Evolutionary conservation across 2,888 invertebrate genomes (phyloP).

Genomic region (Ophion ellenae): DNA sequence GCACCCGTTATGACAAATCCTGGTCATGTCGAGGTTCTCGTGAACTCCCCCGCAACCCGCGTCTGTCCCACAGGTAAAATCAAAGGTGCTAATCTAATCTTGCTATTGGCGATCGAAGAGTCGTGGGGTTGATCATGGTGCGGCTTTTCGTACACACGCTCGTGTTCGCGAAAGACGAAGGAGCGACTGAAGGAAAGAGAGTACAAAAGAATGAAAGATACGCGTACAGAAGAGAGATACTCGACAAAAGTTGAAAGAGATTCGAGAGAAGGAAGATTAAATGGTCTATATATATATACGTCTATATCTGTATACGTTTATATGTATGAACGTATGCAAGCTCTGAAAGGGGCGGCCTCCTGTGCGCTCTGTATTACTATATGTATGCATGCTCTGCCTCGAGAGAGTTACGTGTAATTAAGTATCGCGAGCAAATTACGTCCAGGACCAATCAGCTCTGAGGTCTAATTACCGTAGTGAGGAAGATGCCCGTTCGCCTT

Average conservation of each 20-base stretch:
- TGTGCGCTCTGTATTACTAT: slow-evolving; percentile 24
- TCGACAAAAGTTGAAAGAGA: background rate
- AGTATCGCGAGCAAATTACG: slow-evolving; percentile 74
- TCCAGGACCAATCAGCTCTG: slow-evolving; percentile 72
- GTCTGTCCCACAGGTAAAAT: slow-evolving; percentile 59
- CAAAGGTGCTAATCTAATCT: slow-evolving; percentile 79
- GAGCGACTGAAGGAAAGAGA: slow-evolving; percentile 4
- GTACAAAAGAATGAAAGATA: slow-evolving; percentile 31
- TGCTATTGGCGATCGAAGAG: slow-evolving; percentile 76
- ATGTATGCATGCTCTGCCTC: background rate
- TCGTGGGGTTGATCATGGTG: slow-evolving; percentile 18
- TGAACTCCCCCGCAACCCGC: background rate
- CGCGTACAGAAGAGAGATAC: background rate
- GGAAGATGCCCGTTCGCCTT: slow-evolving; percentile 68
- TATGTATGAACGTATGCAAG: background rate
- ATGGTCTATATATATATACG: background rate
- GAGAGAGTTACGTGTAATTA: slow-evolving; percentile 77
- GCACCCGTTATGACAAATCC: too few relatives aligned
- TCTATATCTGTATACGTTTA: too few relatives aligned
- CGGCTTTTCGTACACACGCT: slow-evolving; percentile 3
- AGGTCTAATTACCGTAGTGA: slow-evolving; percentile 76
- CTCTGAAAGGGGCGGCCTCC: background rate
- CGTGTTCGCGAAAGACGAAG: background rate
- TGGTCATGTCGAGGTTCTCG: too few relatives aligned
- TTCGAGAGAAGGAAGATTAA: slow-evolving; percentile 36